phyloP scores from a whole-genome alignment of 1,140 invertebrate genomes.

The Diachasma alloeum region DNA sequence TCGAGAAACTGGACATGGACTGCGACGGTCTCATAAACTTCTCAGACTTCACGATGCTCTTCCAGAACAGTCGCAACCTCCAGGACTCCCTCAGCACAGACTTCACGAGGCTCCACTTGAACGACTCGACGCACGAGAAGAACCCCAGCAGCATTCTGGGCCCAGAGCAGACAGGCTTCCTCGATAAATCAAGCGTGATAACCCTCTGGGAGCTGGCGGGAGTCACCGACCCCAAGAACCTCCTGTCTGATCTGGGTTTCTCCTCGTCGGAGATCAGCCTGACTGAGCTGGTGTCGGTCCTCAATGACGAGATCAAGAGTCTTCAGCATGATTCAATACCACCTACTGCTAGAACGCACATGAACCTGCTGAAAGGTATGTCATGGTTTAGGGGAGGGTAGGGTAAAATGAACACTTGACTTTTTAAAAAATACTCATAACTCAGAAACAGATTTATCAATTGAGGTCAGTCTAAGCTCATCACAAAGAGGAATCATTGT shows the following conservation, averaged over 20 bases:
- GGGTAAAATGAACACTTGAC: no score
- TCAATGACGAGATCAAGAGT: constrained; percentile 78
- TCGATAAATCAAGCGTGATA: constrained; percentile 63
- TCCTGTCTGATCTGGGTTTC: constrained; percentile 78
- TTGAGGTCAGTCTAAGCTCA: no score
- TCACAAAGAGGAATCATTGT: no score
- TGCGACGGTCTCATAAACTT: constrained; percentile 74
- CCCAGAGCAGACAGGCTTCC: constrained; percentile 50
- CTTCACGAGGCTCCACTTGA: constrained; percentile 37
- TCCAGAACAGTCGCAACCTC: constrained; percentile 65
- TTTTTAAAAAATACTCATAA: no score
- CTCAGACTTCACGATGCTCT: constrained; percentile 72
- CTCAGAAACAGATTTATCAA: no score
- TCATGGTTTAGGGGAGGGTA: no score
- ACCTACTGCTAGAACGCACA: constrained; percentile 59
- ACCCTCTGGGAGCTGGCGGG: constrained; percentile 79
- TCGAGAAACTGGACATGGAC: constrained; percentile 73
- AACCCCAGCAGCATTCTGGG: constrained; percentile 41
- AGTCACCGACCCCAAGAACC: constrained; percentile 68
- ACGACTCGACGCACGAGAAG: constrained; percentile 42
- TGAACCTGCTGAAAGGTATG: constrained; percentile 63
- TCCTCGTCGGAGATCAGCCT: constrained; percentile 71
- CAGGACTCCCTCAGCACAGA: constrained; percentile 52
- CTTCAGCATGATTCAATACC: constrained; percentile 61
- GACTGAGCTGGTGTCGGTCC: constrained; percentile 72